phyloP scores from a whole-genome alignment of 2,888 invertebrate genomes.

The Kuschelorhynchus macadamiae region DNA sequence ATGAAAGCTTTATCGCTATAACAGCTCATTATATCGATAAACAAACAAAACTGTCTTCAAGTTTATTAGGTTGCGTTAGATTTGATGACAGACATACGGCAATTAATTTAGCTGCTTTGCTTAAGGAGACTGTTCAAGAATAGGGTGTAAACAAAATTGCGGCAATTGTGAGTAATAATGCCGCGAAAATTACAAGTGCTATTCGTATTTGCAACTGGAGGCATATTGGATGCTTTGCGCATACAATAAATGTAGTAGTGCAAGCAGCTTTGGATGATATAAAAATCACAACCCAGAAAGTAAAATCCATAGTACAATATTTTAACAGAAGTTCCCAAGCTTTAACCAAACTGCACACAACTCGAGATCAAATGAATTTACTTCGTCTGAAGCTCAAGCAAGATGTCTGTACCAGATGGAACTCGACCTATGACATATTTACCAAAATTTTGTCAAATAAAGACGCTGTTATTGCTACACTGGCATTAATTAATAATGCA shows the following conservation, averaged over 20 bases:
- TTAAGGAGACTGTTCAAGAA: background rate
- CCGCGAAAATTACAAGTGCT: slow-evolving; percentile 55
- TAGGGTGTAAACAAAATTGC: slow-evolving; percentile 45
- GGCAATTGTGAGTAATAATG: slow-evolving; percentile 56
- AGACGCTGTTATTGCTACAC: too few relatives aligned
- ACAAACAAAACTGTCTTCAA: background rate
- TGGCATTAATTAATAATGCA: too few relatives aligned
- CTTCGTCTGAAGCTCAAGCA: slow-evolving; percentile 52
- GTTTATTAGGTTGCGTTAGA: background rate
- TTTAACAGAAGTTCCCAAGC: slow-evolving; percentile 31
- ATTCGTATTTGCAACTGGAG: slow-evolving; percentile 50
- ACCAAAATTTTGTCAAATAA: too few relatives aligned
- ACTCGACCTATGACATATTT: slow-evolving; percentile 57
- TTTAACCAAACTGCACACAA: too few relatives aligned
- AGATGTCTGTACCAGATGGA: slow-evolving; percentile 59
- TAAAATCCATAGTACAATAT: slow-evolving; percentile 43
- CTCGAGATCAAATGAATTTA: too few relatives aligned
- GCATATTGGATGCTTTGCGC: slow-evolving; percentile 57
- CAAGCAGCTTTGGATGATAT: slow-evolving; percentile 50
- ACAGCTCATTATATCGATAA: slow-evolving; percentile 3
- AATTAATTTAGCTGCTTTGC: background rate
- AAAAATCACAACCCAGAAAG: slow-evolving; percentile 33
- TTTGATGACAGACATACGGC: slow-evolving; percentile 4
- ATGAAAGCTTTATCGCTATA: slow-evolving; percentile 6
- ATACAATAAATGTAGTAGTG: slow-evolving; percentile 56